Base-by-base conservation (phyloP, 2,113 vertebrate genomes). In the Tympanuchus pallidicinctus region DNA sequence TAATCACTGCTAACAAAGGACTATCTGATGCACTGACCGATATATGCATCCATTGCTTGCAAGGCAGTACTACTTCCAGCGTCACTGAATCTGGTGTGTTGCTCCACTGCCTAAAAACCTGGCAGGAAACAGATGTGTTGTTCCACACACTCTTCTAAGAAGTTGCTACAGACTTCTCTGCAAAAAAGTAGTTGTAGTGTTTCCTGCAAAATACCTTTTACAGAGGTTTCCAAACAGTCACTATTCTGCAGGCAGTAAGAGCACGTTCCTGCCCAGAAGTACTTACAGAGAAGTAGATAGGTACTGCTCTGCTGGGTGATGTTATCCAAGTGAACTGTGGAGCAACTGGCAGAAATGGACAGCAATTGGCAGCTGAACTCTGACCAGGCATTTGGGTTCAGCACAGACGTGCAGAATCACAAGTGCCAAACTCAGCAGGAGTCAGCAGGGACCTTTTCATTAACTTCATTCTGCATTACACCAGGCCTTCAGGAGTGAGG, bases 91-190 rank as follows among this genome's bases (percentile, higher is more conserved):
- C 40, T 25, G 0, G 1, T 61, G 11, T 20, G 42, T 90, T 89
- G 45, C 48, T 86, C 56, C 0, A 9, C 40, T 83, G 50, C 43
- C 19, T 57, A 45, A 90, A 65, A 64, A n/a, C 24, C 19, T 64
- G 13, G 1, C 28, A 82, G 59, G 28, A 88, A 85, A 67, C 2
- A 63, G 42, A 60, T 0, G 0, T 20, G 19, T 5, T 3, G 1
- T 82, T 78, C 82, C 64, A 72, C 11, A 64, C 63, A 61, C 7
- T 78, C 21, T 10, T 83, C 75, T 11, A 74, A 50, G 27, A 57
- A 73, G 14, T 47, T 73, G 45, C 64, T 66, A 66, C 13, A 50
- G 14, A 65, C 15, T 20, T 64, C 40, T 54, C 24, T 32, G 15
- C 0, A 4, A 34, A 38, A 50, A 54, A 52, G 56, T 57, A 27